phyloP scores from a whole-genome alignment of 2,797 vertebrate species.

The Poliocrania exsul region DNA sequence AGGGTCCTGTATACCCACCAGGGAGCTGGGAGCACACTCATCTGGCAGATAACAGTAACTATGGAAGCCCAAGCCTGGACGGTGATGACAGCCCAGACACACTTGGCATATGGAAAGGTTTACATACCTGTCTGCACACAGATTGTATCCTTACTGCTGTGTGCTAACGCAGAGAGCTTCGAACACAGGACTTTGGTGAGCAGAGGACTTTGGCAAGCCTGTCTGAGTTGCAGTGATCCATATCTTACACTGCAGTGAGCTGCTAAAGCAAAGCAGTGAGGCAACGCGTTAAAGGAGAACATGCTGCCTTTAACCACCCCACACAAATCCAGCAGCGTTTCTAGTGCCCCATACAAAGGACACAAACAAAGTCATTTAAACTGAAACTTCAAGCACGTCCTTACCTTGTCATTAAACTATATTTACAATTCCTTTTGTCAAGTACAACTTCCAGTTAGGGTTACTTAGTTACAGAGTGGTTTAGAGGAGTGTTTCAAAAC shows the following conservation, averaged over 20 bases:
- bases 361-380: neutral
- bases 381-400: neutral
- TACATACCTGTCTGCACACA: neutral
- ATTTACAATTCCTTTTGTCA: neutral
- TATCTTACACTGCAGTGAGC: neutral
- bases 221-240: neutral
- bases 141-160: neutral
- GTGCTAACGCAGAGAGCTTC: neutral
- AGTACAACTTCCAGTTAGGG: neutral
- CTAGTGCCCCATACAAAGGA: neutral
- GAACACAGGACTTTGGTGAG: neutral
- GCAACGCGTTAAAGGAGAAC: neutral
- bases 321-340: neutral
- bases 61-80: neutral
- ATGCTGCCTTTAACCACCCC: neutral
- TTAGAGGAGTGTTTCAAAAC: neutral
- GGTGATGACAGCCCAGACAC: neutral
- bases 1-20: rapidly evolving
- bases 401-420: neutral
- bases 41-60: neutral
- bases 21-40: neutral
- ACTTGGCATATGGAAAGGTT: neutral
- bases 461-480: neutral
- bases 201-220: neutral
- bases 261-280: neutral